phyloP scores from a whole-genome alignment of 37 sponge, comb jelly and placozoan species.

The Eunapius fragilis region DNA sequence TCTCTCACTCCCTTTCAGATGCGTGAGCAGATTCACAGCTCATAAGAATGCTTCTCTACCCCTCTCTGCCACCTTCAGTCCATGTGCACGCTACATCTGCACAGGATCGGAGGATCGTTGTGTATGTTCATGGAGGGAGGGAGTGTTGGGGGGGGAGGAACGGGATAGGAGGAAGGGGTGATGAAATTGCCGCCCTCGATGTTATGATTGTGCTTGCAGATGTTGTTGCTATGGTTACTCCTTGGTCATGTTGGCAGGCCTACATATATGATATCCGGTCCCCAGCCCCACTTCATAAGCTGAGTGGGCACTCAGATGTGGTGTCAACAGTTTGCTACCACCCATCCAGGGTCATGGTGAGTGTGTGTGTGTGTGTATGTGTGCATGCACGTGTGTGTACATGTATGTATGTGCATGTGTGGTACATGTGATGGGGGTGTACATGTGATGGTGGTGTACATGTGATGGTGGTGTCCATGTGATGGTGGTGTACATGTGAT shows the following conservation, averaged over 20 bases:
- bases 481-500: too few relatives aligned
- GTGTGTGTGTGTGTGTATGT: background rate
- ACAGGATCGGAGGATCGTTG: slow-evolving; percentile 87
- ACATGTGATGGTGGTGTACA: background rate
- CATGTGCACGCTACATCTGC: slow-evolving; percentile 86
- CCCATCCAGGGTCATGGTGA: slow-evolving; percentile 69
- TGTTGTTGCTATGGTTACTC: too few relatives aligned
- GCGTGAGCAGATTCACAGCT: slow-evolving; percentile 57
- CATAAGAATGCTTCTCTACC: slow-evolving; percentile 58
- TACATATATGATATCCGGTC: slow-evolving; percentile 84
- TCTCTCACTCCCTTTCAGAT: slow-evolving; percentile 34
- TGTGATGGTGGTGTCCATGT: background rate
- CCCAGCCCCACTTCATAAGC: slow-evolving; percentile 55
- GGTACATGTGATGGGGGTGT: background rate
- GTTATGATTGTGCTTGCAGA: too few relatives aligned
- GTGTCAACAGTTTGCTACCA: slow-evolving; percentile 70
- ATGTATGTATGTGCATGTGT: too few relatives aligned
- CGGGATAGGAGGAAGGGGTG: too few relatives aligned
- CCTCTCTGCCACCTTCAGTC: slow-evolving; percentile 78
- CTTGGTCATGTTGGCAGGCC: slow-evolving; percentile 28
- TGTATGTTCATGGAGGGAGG: slow-evolving; percentile 39
- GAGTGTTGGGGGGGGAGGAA: too few relatives aligned
- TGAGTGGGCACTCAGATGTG: slow-evolving; percentile 70
- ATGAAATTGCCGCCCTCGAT: too few relatives aligned
- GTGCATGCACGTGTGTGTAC: background rate